These are phyloP conservation scores for Syrmaticus mikado DNA, from an alignment of 2,113 vertebrate genomes.

Conservation along the genomic window DNA sequence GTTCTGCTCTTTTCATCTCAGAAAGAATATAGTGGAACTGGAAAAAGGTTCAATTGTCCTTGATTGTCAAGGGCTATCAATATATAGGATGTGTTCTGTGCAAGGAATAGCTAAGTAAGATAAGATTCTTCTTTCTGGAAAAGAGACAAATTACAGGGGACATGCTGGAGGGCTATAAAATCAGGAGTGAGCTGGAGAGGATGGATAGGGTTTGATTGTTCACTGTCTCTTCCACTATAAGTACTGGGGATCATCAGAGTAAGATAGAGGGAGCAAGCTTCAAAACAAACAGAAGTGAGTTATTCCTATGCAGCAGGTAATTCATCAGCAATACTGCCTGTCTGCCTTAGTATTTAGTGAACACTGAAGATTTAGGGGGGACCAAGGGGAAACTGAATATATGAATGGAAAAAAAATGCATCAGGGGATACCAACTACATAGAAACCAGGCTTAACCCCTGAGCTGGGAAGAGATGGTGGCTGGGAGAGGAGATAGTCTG, in stretches of 20 bases:
- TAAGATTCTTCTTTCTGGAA: slow-evolving; percentile 24
- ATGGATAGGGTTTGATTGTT: slow-evolving; percentile 32
- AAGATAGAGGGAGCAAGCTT: slow-evolving; percentile 8
- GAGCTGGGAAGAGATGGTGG: neutral
- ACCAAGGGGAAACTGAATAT: neutral
- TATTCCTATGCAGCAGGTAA: slow-evolving; percentile 11
- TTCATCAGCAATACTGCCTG: neutral
- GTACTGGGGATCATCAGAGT: neutral
- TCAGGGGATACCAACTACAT: neutral
- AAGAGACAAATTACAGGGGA: slow-evolving; percentile 33
- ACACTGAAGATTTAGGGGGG: neutral
- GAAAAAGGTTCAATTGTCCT: slow-evolving; percentile 69
- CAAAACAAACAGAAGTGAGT: neutral
- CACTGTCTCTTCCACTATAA: slow-evolving; percentile 32
- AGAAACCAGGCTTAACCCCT: neutral
- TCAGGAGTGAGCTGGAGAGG: slow-evolving; percentile 24
- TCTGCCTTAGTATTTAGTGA: neutral
- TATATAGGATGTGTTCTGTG: slow-evolving; percentile 30
- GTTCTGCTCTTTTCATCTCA: slow-evolving; percentile 60
- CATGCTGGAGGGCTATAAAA: slow-evolving; percentile 35
- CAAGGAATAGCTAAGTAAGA: slow-evolving; percentile 55
- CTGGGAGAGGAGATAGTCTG: neutral
- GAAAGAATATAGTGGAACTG: slow-evolving; percentile 48
- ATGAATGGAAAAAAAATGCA: neutral
- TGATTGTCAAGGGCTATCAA: slow-evolving; percentile 68